Base-by-base conservation (phyloP, 2,113 vertebrate genomes). In the Balaeniceps rex region DNA sequence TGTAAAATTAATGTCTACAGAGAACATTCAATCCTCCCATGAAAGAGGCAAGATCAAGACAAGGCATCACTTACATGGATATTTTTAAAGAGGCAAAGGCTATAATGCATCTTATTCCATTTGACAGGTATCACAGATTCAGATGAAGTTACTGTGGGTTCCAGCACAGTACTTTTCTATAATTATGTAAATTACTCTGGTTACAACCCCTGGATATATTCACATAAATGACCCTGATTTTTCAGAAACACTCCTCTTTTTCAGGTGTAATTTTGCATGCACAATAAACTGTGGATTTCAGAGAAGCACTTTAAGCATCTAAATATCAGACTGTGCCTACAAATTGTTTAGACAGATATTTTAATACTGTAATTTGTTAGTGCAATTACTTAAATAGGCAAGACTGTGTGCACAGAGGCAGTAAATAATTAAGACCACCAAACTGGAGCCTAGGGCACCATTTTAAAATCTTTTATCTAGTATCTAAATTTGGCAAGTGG, bases 371-470 rank as follows among this genome's bases (percentile, higher is more conserved):
- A 94, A 94, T 97, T 95, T 96, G 93, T 94, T 90, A 92, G 63
- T 74, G 80, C 91, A 95, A 87, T 94, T 97, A 95, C 94, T 95
- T 91, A 92, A 82, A 70, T 78, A 90, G 77, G 66, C 77, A 92
- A 96, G 91, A 86, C 91, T 77, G 75, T 34, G 78, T 66, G 87
- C 83, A 91, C 64, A 93, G 84, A 93, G 81, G 89, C 86, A 94
- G 77, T 76, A 92, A 97, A 96, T 96, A 94, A 96, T 96, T 95
- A 93, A 94, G 94, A 96, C 76, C 93, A 92, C 88, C 87, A 94
- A 92, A 92, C 46, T 89, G 72, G 86, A 91, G 94, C 93, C 88
- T 76, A 85, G 81, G 83, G 96, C 77, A 87, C 81, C 63, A 26
- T 87, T 94, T 78, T 3, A 85, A 94, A 91, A 93, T 80, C 91